Conservation (phyloP, 2,888 invertebrate species). For the Oscheius sp. region DNA sequence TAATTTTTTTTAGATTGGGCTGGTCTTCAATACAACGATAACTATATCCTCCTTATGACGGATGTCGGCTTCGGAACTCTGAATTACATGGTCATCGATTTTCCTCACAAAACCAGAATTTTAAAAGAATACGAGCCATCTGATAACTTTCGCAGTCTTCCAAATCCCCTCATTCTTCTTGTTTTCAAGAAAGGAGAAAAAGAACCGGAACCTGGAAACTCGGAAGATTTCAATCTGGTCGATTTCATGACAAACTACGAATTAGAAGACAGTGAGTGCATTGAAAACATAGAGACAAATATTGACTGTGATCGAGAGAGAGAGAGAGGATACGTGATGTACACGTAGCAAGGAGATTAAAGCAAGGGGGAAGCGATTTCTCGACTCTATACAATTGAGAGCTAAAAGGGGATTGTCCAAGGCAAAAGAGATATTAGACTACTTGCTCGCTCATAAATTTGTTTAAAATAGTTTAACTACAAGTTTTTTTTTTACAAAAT, state of each 20-base stretch:
- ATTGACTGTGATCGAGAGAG: not conserved
- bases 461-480: too few relatives aligned
- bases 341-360: not conserved
- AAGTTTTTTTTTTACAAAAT: too few relatives aligned
- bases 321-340: not conserved
- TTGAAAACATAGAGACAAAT: conserved; percentile 7
- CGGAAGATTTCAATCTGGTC: conserved; percentile 57
- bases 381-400: not conserved
- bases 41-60: conserved; percentile 54
- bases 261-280: conserved; percentile 56
- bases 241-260: conserved; percentile 61
- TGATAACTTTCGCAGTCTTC: conserved; percentile 61
- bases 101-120: conserved; percentile 60
- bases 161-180: conserved; percentile 65
- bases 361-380: not conserved
- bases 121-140: conserved; percentile 59
- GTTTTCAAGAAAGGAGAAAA: conserved; percentile 56
- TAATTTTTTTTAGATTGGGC: conserved; percentile 39
- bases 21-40: conserved; percentile 47
- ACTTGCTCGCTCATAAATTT: too few relatives aligned
- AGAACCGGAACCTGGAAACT: conserved; percentile 28
- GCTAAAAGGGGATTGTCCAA: too few relatives aligned
- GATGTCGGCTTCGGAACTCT: conserved; percentile 67
- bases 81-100: conserved; percentile 64
- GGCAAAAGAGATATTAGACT: too few relatives aligned